Conservation (phyloP, 2,888 invertebrate genomes). For the Acanthococcus lagerstroemiae region DNA sequence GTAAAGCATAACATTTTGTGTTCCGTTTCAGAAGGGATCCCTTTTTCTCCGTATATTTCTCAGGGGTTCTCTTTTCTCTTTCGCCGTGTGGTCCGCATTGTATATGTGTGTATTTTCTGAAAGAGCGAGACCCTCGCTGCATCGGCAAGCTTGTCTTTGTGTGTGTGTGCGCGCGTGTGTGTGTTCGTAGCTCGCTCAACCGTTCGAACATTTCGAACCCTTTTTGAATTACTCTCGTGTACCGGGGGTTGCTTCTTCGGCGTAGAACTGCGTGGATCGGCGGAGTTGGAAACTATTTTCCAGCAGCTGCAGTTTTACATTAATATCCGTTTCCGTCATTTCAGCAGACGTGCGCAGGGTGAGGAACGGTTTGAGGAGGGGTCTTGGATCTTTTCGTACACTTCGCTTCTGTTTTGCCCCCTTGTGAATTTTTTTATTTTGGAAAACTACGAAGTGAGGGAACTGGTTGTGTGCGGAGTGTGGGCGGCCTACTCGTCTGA, state of each 20-base stretch:
- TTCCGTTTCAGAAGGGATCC: slow-evolving; percentile 14
- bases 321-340: slow-evolving; percentile 30
- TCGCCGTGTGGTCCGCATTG: neutral
- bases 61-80: neutral
- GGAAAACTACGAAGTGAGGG: no score
- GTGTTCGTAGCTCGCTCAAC: slow-evolving; percentile 6
- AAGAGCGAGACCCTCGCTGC: neutral
- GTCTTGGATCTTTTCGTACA: no score
- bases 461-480: no score
- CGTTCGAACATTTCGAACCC: slow-evolving; percentile 11
- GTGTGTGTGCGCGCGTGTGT: neutral
- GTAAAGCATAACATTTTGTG: slow-evolving; percentile 26
- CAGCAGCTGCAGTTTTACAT: slow-evolving; percentile 29
- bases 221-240: slow-evolving; percentile 23
- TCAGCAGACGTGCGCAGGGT: no score
- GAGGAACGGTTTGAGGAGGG: no score
- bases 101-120: neutral
- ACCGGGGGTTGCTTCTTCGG: slow-evolving; percentile 24
- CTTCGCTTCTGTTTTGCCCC: no score
- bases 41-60: slow-evolving; percentile 2
- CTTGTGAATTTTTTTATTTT: no score
- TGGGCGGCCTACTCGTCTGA: no score
- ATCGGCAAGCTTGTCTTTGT: neutral
- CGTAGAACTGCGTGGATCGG: neutral
- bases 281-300: slow-evolving; percentile 7